Conservation (phyloP, 2,888 invertebrate species). For the Acrobasis repandana region DNA sequence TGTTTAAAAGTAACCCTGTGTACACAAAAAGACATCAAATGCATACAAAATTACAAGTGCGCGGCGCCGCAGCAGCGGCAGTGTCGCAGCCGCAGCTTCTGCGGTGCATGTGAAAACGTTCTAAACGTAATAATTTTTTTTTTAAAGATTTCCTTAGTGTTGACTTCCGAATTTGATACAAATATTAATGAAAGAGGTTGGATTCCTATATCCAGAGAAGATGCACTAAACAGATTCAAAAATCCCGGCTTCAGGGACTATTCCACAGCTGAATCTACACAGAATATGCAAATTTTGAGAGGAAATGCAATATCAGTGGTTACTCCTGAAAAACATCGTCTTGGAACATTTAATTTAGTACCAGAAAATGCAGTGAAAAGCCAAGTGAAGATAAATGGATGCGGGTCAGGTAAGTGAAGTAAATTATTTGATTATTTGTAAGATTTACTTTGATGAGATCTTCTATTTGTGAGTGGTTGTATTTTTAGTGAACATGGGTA, state of each 20-base stretch:
- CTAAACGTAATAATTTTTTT: not conserved
- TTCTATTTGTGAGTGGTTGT: no score
- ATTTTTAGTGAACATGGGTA: no score
- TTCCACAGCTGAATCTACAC: not conserved
- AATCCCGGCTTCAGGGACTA: not conserved
- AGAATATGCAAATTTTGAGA: constrained; percentile 4
- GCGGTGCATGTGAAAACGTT: no score
- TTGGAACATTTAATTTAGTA: not conserved
- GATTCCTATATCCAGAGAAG: constrained; percentile 40
- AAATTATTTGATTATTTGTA: not conserved
- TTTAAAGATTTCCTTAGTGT: not conserved
- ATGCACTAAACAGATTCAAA: constrained; percentile 27
- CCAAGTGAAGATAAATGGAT: not conserved
- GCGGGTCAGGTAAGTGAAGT: not conserved
- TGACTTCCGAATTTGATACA: not conserved
- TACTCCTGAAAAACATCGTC: not conserved
- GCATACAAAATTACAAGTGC: no score
- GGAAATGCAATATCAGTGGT: constrained; percentile 15
- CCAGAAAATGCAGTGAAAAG: not conserved
- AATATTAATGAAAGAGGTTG: constrained; percentile 34
- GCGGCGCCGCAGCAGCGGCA: no score
- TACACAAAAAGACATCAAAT: no score
- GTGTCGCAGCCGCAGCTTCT: no score
- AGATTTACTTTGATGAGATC: no score
- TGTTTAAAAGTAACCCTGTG: no score